Conservation (phyloP, 2,113 vertebrate genomes). For the Actinemys pallida region DNA sequence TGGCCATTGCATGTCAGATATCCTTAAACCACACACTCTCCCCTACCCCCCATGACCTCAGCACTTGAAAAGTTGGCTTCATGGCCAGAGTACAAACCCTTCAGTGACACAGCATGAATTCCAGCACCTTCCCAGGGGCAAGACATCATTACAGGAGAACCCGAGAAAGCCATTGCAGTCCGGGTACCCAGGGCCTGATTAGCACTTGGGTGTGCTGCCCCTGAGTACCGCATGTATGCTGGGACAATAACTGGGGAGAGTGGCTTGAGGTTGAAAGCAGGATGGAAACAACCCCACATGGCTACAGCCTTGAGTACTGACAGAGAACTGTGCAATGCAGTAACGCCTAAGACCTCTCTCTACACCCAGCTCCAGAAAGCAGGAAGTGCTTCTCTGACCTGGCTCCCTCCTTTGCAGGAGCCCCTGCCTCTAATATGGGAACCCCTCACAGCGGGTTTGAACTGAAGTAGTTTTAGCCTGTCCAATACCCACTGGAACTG, state of each 20-base stretch:
- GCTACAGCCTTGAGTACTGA: neutral
- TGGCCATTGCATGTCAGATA: too few relatives aligned
- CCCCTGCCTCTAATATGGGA: neutral
- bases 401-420: neutral
- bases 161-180: neutral
- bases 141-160: neutral
- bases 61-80: neutral
- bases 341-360: neutral
- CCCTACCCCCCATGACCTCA: neutral
- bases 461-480: neutral
- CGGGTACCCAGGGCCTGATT: too few relatives aligned
- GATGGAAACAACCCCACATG: too few relatives aligned
- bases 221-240: neutral
- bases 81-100: neutral
- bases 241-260: neutral
- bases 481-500: neutral
- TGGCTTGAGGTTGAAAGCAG: too few relatives aligned
- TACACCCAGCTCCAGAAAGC: neutral
- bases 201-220: too few relatives aligned
- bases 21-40: neutral
- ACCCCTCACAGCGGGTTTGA: neutral
- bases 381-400: neutral
- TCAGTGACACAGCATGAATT: too few relatives aligned
- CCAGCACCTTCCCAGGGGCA: neutral
- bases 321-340: neutral